These are phyloP conservation scores for Nemurella pictetii DNA, from an alignment of 2,888 invertebrate species.

Conservation along the genomic window DNA sequence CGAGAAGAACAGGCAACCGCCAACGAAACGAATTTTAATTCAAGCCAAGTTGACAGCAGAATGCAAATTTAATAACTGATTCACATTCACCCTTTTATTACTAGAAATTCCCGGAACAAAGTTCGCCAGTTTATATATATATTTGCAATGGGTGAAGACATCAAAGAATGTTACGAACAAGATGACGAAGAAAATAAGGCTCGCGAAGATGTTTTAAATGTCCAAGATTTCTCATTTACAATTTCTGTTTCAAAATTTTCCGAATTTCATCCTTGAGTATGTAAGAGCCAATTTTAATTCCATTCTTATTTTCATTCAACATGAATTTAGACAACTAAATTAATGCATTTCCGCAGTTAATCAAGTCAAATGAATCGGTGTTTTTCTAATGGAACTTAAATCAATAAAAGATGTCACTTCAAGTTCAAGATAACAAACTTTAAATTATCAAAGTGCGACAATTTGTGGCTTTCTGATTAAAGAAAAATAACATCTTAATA, in stretches of 20 bases:
- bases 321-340: too few relatives aligned
- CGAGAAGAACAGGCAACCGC: neutral
- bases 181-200: neutral
- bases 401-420: too few relatives aligned
- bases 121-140: neutral
- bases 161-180: neutral
- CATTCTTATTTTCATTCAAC: neutral
- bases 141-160: neutral
- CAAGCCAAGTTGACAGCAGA: neutral
- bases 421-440: too few relatives aligned
- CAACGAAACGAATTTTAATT: slow-evolving; percentile 1
- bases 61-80: slow-evolving; percentile 8
- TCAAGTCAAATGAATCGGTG: too few relatives aligned
- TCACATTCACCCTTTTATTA: slow-evolving; percentile 14
- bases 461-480: too few relatives aligned
- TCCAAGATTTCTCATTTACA: neutral
- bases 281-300: neutral
- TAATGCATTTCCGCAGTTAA: neutral
- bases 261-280: neutral
- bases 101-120: neutral
- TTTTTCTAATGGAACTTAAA: neutral
- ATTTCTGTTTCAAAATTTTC: neutral
- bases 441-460: too few relatives aligned
- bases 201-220: neutral
- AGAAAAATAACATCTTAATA: too few relatives aligned